Evolutionary conservation across 64 coral and sea anemone species (phyloP).

Genomic region (Actinia equina): DNA sequence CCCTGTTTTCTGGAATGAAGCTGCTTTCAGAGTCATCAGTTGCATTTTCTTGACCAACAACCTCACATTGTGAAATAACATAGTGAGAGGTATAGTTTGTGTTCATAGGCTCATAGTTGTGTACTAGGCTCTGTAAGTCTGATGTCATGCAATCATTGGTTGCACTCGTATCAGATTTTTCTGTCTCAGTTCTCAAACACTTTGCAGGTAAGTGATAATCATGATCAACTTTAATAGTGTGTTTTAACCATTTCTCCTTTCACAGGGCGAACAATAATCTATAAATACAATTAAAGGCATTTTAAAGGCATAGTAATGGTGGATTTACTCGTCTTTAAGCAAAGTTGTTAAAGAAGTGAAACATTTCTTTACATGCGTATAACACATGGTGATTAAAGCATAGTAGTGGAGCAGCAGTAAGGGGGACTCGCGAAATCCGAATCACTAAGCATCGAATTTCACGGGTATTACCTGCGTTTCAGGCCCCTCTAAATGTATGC

Average conservation of each 20-base stretch:
- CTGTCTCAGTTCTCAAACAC: slow-evolving; percentile 13
- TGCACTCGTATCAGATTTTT: not conserved
- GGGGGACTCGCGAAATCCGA: no score
- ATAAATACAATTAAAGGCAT: no score
- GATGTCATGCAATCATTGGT: not conserved
- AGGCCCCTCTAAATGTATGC: no score
- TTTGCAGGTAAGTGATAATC: slow-evolving; percentile 30
- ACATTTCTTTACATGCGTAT: no score
- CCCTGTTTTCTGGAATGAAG: slow-evolving; percentile 10
- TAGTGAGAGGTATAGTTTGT: slow-evolving; percentile 15
- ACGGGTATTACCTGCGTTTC: no score
- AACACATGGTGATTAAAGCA: no score
- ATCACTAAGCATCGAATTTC: no score
- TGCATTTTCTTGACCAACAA: slow-evolving; percentile 34
- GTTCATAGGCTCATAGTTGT: slow-evolving; percentile 40
- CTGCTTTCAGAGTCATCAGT: not conserved
- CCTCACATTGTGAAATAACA: slow-evolving; percentile 21
- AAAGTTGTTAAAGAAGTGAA: no score
- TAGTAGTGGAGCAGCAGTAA: no score
- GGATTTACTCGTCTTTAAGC: no score
- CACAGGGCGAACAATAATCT: no score
- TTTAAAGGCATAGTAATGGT: no score
- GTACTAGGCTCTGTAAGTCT: not conserved
- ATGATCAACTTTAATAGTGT: slow-evolving; percentile 35
- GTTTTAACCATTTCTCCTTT: slow-evolving; percentile 19